Base-by-base conservation (phyloP, 1,140 invertebrate genomes). In the Ceratina calcarata region DNA sequence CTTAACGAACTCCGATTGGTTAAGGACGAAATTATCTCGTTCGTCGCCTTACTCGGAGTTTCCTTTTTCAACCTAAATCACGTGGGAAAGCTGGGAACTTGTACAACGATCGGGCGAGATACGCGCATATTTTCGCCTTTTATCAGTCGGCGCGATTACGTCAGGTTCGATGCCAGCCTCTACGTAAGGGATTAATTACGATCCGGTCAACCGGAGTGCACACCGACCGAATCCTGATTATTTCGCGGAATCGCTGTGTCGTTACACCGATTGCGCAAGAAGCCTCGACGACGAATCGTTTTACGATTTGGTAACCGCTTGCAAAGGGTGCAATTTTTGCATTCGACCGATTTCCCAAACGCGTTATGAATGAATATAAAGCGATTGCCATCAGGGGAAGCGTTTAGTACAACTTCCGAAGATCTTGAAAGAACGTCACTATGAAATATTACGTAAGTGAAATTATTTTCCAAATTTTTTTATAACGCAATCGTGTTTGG, bases 231-330 rank as follows among this genome's bases (percentile, higher is more conserved):
- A 67, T 82, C 51, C 12, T 61, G 57, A 76, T 69, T 66, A 87
- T 87, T 86, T 81, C 77, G 20, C 73, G 78, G 81, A 84, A 86
- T 65, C 16, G 49, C 51, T 24, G 62, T 89, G 89, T 68, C 81
- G 88, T 82, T 86, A 85, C 80, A 80, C 75, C 80, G 80, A 32
- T 91, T 90, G 84, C 86, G 84, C 37, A 86, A 86, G 85, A 77
- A n/a, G 27, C 27, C 27, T 4, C 27, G 27, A 32, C 77, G 3
- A 4, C 24, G 3, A 60, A 83, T 16, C 37, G 51, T 65, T 70
- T 45, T 67, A 49, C 60, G 76, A 73, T 78, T 58, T 51, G 3
- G 3, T 45, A 45, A 45, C 37, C 37, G 10, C 37, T 2, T 10
- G 37, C 37, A 6, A 45, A 45, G 37, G 37, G 37, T 45, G 37